Conservation (phyloP, 2,113 vertebrate genomes). For the Ceuthmochares aereus region DNA sequence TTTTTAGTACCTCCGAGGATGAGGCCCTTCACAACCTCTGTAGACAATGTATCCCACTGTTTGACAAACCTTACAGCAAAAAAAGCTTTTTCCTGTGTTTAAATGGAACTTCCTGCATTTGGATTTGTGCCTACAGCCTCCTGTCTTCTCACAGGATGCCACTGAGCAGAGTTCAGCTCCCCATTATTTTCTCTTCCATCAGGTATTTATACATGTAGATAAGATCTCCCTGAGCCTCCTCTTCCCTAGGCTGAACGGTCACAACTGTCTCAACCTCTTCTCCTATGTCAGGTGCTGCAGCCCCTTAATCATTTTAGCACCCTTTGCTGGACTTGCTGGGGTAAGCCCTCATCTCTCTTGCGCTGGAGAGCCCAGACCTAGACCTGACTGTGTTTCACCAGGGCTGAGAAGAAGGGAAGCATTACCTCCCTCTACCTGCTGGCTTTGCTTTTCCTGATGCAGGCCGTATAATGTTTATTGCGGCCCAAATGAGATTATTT, state of each 20-base stretch:
- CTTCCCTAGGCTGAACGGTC: neutral
- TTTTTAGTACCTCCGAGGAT: neutral
- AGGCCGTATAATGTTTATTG: neutral
- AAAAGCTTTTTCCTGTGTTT: neutral
- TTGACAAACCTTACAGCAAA: neutral
- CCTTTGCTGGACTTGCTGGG: neutral
- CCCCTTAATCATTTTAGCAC: neutral
- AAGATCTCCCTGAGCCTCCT: neutral
- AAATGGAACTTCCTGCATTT: neutral
- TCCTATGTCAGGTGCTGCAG: neutral
- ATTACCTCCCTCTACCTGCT: neutral
- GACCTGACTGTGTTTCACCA: neutral
- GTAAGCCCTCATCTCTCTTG: fast-evolving
- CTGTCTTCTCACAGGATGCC: neutral
- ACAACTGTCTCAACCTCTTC: neutral
- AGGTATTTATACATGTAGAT: neutral
- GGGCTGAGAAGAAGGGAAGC: neutral
- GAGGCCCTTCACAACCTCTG: neutral
- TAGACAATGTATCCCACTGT: neutral
- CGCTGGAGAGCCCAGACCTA: neutral
- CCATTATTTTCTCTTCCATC: neutral
- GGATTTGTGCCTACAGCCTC: neutral
- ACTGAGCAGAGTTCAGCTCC: neutral
- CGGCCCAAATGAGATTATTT: neutral
- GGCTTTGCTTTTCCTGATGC: neutral